Conservation (phyloP, 1,140 invertebrate genomes). For the Drosophila subobscura region DNA sequence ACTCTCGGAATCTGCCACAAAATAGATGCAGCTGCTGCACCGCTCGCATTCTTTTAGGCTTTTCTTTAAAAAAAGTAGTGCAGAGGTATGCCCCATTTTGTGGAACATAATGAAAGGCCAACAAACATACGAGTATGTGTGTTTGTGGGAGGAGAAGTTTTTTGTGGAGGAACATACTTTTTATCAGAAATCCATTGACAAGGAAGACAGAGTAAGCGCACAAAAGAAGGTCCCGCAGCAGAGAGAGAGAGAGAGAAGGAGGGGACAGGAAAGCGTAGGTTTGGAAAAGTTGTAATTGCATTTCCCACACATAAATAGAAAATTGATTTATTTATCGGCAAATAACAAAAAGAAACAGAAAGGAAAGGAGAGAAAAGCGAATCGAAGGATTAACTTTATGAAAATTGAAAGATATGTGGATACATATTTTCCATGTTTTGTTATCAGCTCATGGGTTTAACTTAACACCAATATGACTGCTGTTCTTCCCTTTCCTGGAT, state of each 20-base stretch:
- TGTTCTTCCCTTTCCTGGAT: not conserved
- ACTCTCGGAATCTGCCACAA: slow-evolving; percentile 22
- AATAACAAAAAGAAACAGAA: slow-evolving; percentile 17
- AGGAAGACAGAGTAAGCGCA: slow-evolving; percentile 4
- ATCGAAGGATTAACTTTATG: slow-evolving; percentile 48
- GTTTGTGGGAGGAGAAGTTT: slow-evolving; percentile 17
- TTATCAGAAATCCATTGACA: slow-evolving; percentile 37
- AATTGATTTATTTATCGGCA: slow-evolving; percentile 72
- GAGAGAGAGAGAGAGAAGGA: not conserved
- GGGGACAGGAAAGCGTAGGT: not conserved
- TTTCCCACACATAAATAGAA: slow-evolving; percentile 64
- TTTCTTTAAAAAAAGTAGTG: slow-evolving; percentile 14
- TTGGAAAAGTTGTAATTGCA: slow-evolving; percentile 66
- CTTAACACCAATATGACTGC: slow-evolving; percentile 13
- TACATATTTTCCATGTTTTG: slow-evolving; percentile 53
- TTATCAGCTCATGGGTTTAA: slow-evolving; percentile 36
- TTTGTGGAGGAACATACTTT: slow-evolving; percentile 50
- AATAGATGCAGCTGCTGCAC: slow-evolving; percentile 32
- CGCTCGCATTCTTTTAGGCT: slow-evolving; percentile 35
- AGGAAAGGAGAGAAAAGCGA: not conserved
- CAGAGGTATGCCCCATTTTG: slow-evolving; percentile 19
- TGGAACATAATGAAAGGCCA: not conserved
- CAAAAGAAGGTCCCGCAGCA: slow-evolving; percentile 20
- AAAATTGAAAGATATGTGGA: slow-evolving; percentile 62
- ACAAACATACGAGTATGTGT: slow-evolving; percentile 17